Base-by-base conservation (phyloP, 1,140 invertebrate genomes). In the Nasonia vitripennis region DNA sequence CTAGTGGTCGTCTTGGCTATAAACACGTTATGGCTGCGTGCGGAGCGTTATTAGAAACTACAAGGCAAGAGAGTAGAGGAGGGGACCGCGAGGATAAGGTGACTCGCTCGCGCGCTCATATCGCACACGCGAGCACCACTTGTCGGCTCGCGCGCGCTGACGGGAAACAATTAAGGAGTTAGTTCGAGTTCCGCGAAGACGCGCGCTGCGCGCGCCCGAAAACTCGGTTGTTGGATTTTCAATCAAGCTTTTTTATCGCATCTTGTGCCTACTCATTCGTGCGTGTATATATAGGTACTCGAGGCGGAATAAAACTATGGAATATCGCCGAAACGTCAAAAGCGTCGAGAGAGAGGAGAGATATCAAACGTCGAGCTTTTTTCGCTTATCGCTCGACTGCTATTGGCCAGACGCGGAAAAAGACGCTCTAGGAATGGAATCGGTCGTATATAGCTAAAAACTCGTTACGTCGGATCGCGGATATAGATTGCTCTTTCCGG, bases 21-120 rank as follows among this genome's bases (percentile, higher is more conserved):
- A 80, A 80, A 80, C 51, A 12, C 78, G 78, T 68, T 80, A 80
- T 68, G 27, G 23, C 31, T 34, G 62, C 78, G 77, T 45, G 62
- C 78, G 55, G 23, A 31, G 20, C 23, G 48, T 78, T 78, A 80
- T 80, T 80, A 80, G 78, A 80, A 80, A 80, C 78, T 80, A 51
- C 51, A 55, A 20, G 55, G 55, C 34, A 6, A 27, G 20, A n/a
- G 55, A 62, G 20, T 6, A 20, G 6, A 62, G 20, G 1, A 17
- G 77, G 6, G 41, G 48, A 79, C 10, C 55, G 20, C 10, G 31
- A 20, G 77, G 41, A 71, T 71, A 71, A 71, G 68, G 31, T 31
- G 70, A 34, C 11, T 71, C 12, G 70, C 70, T 71, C 12, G 68
- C 12, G 27, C 14, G 62, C 23, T 31, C 27, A 71, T 71, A 71